phyloP scores from a whole-genome alignment of 2,113 vertebrate species.

The Ammodytes dubius region DNA sequence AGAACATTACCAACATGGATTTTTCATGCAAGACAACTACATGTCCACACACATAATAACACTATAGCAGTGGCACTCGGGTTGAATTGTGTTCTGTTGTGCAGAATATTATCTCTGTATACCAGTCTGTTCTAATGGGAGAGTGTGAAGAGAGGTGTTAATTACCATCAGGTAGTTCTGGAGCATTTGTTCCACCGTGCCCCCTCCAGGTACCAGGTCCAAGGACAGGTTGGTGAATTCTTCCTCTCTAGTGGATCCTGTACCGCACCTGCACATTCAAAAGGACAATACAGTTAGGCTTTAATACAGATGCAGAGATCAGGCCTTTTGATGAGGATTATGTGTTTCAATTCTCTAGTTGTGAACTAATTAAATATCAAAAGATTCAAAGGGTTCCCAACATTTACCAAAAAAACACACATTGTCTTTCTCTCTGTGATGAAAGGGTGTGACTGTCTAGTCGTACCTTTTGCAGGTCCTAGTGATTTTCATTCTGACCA shows the following conservation, averaged over 20 bases:
- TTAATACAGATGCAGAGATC: not conserved
- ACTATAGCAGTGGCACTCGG: not conserved
- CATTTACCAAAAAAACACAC: not conserved
- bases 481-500: constrained; percentile 23
- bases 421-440: not conserved
- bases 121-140: not conserved
- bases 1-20: not conserved
- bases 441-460: not conserved
- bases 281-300: not conserved
- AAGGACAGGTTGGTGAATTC: constrained; percentile 32
- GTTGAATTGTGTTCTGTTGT: not conserved
- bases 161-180: constrained; percentile 5
- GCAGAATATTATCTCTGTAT: too few relatives aligned
- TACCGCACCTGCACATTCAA: constrained; percentile 1
- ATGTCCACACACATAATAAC: not conserved
- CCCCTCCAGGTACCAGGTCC: constrained; percentile 10
- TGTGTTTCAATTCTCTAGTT: not conserved
- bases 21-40: not conserved
- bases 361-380: not conserved
- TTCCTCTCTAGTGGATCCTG: not conserved
- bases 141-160: not conserved
- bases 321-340: not conserved
- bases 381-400: not conserved
- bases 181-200: constrained; percentile 23
- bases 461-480: constrained; percentile 27